Percentiles rank a stretch among this genome's conserved stretches.
These are phyloP conservation scores for Rhyacophila evoluta DNA, from an alignment of 2,888 invertebrate species.

Conservation along the genomic window DNA sequence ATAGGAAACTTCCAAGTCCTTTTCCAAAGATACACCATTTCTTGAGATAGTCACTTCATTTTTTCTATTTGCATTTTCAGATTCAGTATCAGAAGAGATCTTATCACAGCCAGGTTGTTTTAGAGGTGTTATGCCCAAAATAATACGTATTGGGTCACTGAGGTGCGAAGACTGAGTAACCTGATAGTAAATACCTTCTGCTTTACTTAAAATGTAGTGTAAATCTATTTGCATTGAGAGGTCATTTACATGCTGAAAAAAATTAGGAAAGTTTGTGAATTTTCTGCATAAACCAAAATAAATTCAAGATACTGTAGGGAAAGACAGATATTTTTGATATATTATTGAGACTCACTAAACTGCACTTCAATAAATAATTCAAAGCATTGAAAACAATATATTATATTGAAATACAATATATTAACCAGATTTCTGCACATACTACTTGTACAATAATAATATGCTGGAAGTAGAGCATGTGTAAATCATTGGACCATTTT, in stretches of 20 bases:
- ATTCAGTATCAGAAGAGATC: conserved; percentile 32
- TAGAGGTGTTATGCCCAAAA: conserved; percentile 75
- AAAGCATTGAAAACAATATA: too few species aligned
- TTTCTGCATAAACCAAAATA: too few species aligned
- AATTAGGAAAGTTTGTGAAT: too few species aligned
- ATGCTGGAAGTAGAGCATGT: too few species aligned
- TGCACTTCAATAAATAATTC: too few species aligned
- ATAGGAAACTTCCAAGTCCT: conserved; percentile 70
- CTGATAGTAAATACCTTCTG: conserved; percentile 94
- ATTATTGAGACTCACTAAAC: too few species aligned
- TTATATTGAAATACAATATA: too few species aligned
- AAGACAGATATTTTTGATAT: too few species aligned
- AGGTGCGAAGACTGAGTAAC: conserved; percentile 79
- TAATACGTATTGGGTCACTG: conserved; percentile 77
- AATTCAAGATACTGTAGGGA: too few species aligned
- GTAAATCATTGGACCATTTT: too few species aligned
- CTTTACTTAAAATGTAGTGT: conserved; percentile 82
- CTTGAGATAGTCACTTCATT: conserved; percentile 31
- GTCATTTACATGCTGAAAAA: conserved; percentile 93
- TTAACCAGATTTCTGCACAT: too few species aligned
- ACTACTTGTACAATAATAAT: too few species aligned
- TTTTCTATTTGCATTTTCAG: conserved; percentile 57
- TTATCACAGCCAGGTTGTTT: conserved; percentile 26
- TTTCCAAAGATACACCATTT: conserved; percentile 58
- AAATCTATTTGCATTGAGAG: conserved; percentile 89